A percentile compares a stretch with the other conserved stretches of the same genome.
These are phyloP conservation scores for Glyptemys insculpta DNA, from an alignment of 2,797 vertebrate genomes.

Conservation along the genomic window DNA sequence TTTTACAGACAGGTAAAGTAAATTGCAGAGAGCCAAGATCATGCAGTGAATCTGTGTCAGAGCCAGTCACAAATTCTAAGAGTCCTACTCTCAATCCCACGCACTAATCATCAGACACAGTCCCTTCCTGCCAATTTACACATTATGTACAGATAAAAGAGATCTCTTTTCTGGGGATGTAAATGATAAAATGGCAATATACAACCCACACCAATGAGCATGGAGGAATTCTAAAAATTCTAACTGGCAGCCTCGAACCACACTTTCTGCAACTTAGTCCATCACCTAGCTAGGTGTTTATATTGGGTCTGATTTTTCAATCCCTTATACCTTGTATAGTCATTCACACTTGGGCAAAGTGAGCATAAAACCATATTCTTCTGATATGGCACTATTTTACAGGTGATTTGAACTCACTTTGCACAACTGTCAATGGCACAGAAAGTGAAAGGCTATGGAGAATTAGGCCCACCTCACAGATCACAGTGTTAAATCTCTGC, in stretches of 20 bases:
- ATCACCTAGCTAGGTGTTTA: no score
- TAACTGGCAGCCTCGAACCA: no score
- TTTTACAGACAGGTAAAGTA: not conserved
- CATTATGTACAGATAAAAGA: not conserved
- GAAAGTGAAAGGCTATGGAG: slow-evolving; percentile 8
- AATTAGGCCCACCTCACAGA: not conserved
- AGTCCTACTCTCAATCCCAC: no score
- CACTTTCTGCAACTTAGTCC: no score
- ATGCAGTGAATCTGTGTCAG: not conserved
- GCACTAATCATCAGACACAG: not conserved
- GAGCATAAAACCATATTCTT: not conserved
- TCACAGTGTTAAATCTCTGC: not conserved
- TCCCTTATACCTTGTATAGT: not conserved
- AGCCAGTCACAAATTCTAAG: not conserved
- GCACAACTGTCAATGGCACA: not conserved
- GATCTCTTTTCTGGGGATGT: not conserved
- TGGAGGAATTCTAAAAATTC: no score
- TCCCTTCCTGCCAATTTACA: not conserved
- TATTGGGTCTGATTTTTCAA: not conserved
- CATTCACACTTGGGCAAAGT: not conserved
- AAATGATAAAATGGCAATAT: not conserved
- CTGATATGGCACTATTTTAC: not conserved
- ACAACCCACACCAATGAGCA: not conserved
- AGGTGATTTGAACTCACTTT: slow-evolving; percentile 3
- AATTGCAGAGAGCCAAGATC: not conserved